Evolutionary conservation across 1,140 invertebrate species (phyloP).

Genomic region (Globodera ellingtonae): DNA sequence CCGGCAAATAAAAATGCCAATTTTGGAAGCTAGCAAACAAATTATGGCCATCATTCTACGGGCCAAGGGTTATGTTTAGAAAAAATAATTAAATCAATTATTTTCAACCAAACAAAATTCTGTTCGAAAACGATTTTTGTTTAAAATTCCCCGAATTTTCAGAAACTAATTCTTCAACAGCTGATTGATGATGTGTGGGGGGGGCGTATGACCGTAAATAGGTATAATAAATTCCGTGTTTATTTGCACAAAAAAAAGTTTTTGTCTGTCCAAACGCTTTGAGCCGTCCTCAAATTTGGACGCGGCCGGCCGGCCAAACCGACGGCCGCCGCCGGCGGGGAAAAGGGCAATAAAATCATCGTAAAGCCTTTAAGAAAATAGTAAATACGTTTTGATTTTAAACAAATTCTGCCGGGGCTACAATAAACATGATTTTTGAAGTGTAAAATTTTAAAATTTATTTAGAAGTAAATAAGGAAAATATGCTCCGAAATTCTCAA

Average conservation of each 20-base stretch:
- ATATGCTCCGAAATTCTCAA: no score
- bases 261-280: not conserved
- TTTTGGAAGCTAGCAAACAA: no score
- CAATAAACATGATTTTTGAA: no score
- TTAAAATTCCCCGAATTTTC: not conserved
- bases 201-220: not conserved
- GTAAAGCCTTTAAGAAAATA: constrained; percentile 24
- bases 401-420: no score
- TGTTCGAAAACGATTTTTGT: not conserved
- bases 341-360: not conserved
- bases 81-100: no score
- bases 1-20: no score
- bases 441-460: no score
- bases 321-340: not conserved
- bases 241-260: constrained; percentile 2
- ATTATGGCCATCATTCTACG: no score
- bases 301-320: not conserved
- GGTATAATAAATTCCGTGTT: not conserved
- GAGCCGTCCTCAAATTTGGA: not conserved
- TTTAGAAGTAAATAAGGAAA: no score
- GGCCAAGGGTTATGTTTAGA: no score
- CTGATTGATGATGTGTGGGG: no score
- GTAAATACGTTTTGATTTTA: not conserved
- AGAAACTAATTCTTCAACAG: no score
- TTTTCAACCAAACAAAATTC: not conserved